Evolutionary conservation across 1,140 invertebrate species (phyloP), one percentile per base, ranked within the genome.

Genomic region (Piezodorus guildinii): DNA sequence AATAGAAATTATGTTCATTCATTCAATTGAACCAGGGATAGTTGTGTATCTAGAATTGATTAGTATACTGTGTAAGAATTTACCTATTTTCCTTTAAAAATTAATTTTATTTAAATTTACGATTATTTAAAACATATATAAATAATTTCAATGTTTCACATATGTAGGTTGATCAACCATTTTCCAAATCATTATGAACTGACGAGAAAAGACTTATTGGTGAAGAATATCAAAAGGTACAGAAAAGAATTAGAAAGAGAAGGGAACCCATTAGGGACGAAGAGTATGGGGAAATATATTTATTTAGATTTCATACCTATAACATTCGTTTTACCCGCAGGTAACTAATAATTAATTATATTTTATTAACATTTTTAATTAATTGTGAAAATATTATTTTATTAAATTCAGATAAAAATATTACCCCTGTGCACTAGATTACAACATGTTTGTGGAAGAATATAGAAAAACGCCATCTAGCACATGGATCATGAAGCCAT

Each of bases 401-500:
- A 39, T 39, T 39, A 39, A 39, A 39, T 39, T 10, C 34, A 39
- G 34, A 39, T 39, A 6, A 39, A 39, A 39, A 39, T 39, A 39
- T 10, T 10, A 39, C 34, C 34, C 34, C 27, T 49, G 4, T 56
- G 19, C 65, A 67, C 9, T 67, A 76, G 88, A 96, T 75, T 96
- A 96, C 71, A 95, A 95, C 72, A 87, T 95, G 83, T 96, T 96
- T 76, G 90, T 94, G 0, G 91, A 96, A 73, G 93, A 96, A 72
- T 96, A 96, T 73, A 75, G 86, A 52, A 94, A 92, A 73, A 89
- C 88, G 63, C 92, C 92, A 0, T 85, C 91, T 68, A 91, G 88
- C 64, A 95, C 92, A 0, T 97, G 93, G 93, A 97, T 97, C 63
- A 95, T 97, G 90, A 97, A 96, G 74, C 94, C 94, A 0, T 94